Percentiles rank a stretch among this genome's conserved stretches.
phyloP scores from a whole-genome alignment of 2,113 vertebrate species.

The Rhinopithecus roxellana region DNA sequence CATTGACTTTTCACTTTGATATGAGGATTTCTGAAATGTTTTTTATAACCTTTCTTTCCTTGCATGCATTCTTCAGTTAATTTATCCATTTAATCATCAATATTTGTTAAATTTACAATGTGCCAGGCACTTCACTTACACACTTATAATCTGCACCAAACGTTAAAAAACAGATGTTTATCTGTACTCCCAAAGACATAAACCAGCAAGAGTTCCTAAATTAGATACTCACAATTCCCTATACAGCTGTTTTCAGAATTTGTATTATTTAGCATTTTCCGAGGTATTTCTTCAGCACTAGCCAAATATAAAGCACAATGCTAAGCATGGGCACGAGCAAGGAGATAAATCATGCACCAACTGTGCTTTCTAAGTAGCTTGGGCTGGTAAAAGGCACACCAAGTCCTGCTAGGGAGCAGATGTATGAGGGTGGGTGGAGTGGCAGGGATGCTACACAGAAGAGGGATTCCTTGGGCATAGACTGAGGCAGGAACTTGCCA shows the following conservation, averaged over 20 bases:
- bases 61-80: neutral
- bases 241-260: neutral
- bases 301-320: neutral
- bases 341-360: neutral
- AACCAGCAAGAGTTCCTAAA: neutral
- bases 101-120: neutral
- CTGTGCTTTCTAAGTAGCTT: neutral
- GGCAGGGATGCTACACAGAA: neutral
- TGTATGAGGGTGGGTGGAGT: neutral
- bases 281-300: neutral
- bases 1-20: neutral
- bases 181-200: neutral
- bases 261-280: conserved; percentile 41
- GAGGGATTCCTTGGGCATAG: neutral
- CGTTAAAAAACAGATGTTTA: neutral
- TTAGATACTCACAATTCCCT: neutral
- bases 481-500: neutral
- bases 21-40: neutral
- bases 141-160: neutral
- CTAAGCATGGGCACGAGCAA: neutral
- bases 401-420: neutral
- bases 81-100: neutral
- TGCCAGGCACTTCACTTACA: neutral
- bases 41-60: neutral
- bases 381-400: neutral